A percentile compares a stretch with the other conserved stretches of the same genome.
phyloP scores from a whole-genome alignment of 2,888 invertebrate genomes.

The Brachyptera putata region DNA sequence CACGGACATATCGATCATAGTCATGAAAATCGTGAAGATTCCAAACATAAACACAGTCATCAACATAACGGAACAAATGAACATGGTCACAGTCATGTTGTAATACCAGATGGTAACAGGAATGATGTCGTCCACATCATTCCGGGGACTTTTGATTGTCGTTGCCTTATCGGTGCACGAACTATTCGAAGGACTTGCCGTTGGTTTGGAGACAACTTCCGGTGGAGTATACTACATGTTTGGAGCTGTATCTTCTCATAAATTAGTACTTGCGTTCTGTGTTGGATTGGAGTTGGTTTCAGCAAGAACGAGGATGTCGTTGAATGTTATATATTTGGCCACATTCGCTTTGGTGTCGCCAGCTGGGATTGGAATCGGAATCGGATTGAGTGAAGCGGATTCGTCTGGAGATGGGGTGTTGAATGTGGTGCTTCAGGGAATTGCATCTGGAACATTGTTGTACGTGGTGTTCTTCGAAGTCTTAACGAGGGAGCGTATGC shows the following conservation, averaged over 20 bases:
- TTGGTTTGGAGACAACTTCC: conserved; percentile 66
- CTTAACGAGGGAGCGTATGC: conserved; percentile 57
- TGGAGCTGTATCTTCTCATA: conserved; percentile 78
- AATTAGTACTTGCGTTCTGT: conserved; percentile 82
- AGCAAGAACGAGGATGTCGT: conserved; percentile 58
- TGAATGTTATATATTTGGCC: conserved; percentile 63
- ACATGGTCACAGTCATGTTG: conserved; percentile 9
- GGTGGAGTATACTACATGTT: conserved; percentile 72
- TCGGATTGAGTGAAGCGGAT: conserved; percentile 58
- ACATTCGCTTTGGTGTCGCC: conserved; percentile 78
- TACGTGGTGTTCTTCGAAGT: conserved; percentile 98
- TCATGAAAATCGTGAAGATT: background rate
- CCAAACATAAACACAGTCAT: background rate
- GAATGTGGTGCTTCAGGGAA: conserved; percentile 60
- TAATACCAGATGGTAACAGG: background rate
- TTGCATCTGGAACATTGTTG: conserved; percentile 87
- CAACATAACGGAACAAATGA: background rate
- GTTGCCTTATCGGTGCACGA: conserved; percentile 82
- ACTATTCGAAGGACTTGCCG: conserved; percentile 79
- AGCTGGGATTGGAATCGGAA: conserved; percentile 52
- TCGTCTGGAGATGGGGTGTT: conserved; percentile 57
- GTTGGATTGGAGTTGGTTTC: conserved; percentile 79
- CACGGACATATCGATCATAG: background rate
- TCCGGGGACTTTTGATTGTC: conserved; percentile 74
- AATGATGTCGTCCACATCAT: conserved; percentile 48